phyloP scores from a whole-genome alignment of 2,888 invertebrate genomes.

The Trimorus sp. region DNA sequence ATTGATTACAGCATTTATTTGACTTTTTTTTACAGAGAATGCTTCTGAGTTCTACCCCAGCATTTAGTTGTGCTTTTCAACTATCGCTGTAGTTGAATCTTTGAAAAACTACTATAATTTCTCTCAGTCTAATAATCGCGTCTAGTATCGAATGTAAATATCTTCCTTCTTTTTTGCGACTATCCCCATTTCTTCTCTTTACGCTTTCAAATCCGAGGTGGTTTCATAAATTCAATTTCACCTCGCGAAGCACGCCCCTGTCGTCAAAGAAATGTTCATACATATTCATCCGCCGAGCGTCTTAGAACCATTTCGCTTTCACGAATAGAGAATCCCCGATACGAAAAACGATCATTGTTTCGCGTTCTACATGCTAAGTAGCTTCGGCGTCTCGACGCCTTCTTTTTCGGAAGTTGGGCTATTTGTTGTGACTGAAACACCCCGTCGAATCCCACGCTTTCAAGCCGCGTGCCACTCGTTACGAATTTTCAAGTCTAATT shows the following conservation, averaged over 20 bases:
- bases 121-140: conserved; percentile 37
- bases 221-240: conserved; percentile 61
- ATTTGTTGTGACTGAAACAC: too few species aligned
- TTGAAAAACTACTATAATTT: too few species aligned
- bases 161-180: conserved; percentile 53
- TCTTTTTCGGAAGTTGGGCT: too few species aligned
- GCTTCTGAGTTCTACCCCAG: too few species aligned
- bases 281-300: conserved; percentile 48
- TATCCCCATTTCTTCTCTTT: conserved; percentile 46
- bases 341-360: conserved; percentile 19
- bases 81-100: too few species aligned
- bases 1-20: too few species aligned
- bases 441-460: too few species aligned
- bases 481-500: too few species aligned
- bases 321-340: conserved; percentile 17
- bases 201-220: conserved; percentile 52
- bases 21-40: too few species aligned
- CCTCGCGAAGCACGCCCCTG: conserved; percentile 36
- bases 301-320: conserved; percentile 43
- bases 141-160: conserved; percentile 59
- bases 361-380: neutral
- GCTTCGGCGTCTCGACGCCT: too few species aligned
- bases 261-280: conserved; percentile 55
- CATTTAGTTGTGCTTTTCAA: too few species aligned
- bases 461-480: too few species aligned